Conservation (phyloP, 2,888 invertebrate species). For the Caenorhabditis sp. region DNA sequence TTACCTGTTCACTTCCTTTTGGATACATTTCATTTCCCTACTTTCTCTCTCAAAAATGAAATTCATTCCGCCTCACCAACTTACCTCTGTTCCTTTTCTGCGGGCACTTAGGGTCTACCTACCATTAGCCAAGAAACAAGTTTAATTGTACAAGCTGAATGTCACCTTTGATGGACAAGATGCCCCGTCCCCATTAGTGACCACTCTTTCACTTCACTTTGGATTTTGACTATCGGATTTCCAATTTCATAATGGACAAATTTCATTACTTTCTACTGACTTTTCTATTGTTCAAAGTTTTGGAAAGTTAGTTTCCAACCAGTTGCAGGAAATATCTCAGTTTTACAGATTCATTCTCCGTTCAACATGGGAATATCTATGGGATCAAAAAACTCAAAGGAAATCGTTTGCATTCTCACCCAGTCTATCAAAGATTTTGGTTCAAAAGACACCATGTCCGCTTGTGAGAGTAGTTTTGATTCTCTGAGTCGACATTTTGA, state of each 20-base stretch:
- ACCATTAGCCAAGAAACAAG: conserved; percentile 14
- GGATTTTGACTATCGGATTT: background rate
- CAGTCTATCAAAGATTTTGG: conserved; percentile 33
- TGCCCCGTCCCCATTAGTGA: conserved; percentile 43
- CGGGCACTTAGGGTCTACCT: conserved; percentile 9
- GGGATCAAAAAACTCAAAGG: conserved; percentile 37
- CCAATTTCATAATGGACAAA: conserved; percentile 15
- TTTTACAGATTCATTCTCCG: conserved; percentile 13
- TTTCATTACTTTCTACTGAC: conserved; percentile 15
- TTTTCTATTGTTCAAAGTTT: conserved; percentile 7
- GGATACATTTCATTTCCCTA: background rate
- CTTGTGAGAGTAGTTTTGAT: background rate
- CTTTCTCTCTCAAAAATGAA: background rate
- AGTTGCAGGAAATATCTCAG: background rate
- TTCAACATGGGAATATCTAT: conserved; percentile 42
- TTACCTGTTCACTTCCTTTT: too few species aligned
- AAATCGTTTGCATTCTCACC: conserved; percentile 13
- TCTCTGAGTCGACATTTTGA: background rate
- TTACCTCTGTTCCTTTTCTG: background rate
- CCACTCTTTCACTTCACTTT: background rate
- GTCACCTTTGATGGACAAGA: conserved; percentile 56
- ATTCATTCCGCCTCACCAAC: conserved; percentile 1
- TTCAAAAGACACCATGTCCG: conserved; percentile 21
- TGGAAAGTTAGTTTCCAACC: conserved; percentile 14
- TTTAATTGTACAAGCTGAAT: conserved; percentile 32